Evolutionary conservation across 2,113 vertebrate species (phyloP).

Genomic region (Melospiza georgiana): DNA sequence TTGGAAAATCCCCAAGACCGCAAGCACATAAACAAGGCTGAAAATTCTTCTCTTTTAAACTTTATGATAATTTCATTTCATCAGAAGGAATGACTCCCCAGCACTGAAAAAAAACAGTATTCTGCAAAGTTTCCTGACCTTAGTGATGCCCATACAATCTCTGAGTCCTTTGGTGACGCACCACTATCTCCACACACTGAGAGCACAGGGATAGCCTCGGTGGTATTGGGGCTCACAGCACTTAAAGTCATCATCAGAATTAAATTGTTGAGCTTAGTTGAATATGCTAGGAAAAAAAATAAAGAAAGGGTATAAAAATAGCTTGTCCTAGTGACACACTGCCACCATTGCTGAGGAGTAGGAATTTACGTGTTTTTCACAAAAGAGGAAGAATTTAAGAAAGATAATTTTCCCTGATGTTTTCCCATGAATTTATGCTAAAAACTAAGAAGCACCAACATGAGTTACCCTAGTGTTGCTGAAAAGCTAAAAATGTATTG

Average conservation of each 20-base stretch:
- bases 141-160: constrained; percentile 63
- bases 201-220: constrained; percentile 48
- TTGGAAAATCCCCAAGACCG: background rate
- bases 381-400: background rate
- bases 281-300: constrained; percentile 70
- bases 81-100: background rate
- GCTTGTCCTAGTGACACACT: background rate
- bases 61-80: background rate
- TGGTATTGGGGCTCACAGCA: constrained; percentile 65
- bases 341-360: background rate
- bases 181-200: constrained; percentile 60
- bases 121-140: constrained; percentile 28
- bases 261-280: constrained; percentile 72
- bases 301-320: constrained; percentile 41
- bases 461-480: background rate
- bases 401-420: background rate
- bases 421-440: background rate
- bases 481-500: background rate
- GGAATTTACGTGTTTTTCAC: background rate
- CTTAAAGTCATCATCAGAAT: constrained; percentile 65
- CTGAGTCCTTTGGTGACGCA: constrained; percentile 65
- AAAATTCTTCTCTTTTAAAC: background rate
- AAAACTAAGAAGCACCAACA: background rate
- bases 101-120: background rate
- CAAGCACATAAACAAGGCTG: background rate